phyloP scores from a whole-genome alignment of 1,140 invertebrate species.

The Chelonus insularis region DNA sequence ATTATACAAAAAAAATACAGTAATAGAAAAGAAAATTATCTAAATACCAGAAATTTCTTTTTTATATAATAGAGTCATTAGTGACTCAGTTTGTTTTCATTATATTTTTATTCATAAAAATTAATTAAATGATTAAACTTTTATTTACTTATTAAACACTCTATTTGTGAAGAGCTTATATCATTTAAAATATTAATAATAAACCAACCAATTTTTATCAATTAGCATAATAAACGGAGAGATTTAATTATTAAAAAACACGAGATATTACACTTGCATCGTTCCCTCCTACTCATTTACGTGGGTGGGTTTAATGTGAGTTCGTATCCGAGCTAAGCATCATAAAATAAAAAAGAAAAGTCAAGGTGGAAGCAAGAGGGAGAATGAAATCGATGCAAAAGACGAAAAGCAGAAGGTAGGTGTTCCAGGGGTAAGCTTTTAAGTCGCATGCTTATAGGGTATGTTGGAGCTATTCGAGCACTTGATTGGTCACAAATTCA shows the following conservation, averaged over 20 bases:
- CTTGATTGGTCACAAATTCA: constrained; percentile 23
- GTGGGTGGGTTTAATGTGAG: neutral
- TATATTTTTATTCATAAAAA: too few species aligned
- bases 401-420: constrained; percentile 30
- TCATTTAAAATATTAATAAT: too few species aligned
- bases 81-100: too few species aligned
- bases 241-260: too few species aligned
- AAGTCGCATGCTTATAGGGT: constrained; percentile 1
- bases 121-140: too few species aligned
- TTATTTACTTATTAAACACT: too few species aligned
- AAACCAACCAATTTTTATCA: too few species aligned
- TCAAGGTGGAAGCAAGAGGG: neutral
- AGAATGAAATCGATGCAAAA: constrained; percentile 40
- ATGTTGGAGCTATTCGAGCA: neutral
- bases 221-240: too few species aligned
- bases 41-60: neutral
- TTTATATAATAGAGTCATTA: neutral
- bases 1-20: too few species aligned
- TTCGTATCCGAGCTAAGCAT: neutral
- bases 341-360: neutral
- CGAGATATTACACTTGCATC: too few species aligned
- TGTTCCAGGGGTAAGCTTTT: constrained; percentile 32
- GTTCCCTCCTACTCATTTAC: neutral
- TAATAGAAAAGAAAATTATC: neutral
- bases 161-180: too few species aligned